Evolutionary conservation across 2,888 invertebrate genomes (phyloP), one percentile per base, ranked within the genome.

Genomic region (Ariolimax columbianus): DNA sequence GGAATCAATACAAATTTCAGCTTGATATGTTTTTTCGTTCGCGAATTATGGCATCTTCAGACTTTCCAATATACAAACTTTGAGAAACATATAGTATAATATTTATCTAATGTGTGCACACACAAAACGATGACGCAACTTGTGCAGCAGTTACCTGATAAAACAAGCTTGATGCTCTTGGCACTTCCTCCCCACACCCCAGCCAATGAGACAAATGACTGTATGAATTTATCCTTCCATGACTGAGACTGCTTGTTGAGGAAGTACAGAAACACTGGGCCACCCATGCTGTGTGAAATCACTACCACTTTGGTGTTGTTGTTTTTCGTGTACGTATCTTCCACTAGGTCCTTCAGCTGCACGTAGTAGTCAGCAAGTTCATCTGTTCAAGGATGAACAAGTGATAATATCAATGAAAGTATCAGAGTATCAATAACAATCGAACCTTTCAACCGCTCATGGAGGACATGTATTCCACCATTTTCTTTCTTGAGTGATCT

Each of bases 171-270:
- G 3, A 99, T 95, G 1, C 99, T 97, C 94, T 99, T 99, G 75
- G 97, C 96, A 66, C 98, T 97, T 0, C 99, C 99, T 51, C 97
- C 99, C 98, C 98, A 99, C 2, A 97, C 98, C 0, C 97, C 98
- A 77, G 98, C 97, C 75, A 99, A 95, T 2, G 97, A 96, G 6
- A 99, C 96, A 89, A 97, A 95, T 40, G 97, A 95, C 88, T 96
- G 95, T 77, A 99, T 96, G 93, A 97, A 98, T 95, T 97, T 97
- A 91, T 97, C 96, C 94, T 99, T 99, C 99, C 99, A 99, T 19
- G 94, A 94, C 88, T 94, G 91, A 0, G 95, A 95, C 95, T 98
- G 97, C 84, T 95, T 95, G 89, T 97, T 97, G 51, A 99, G 95
- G 94, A 99, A 98, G 91, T 97, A 96, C 86, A 97, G 95, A 0